A percentile compares a stretch with the other conserved stretches of the same genome.
Evolutionary conservation across 2,888 invertebrate genomes (phyloP).

Genomic region (Empis livida): DNA sequence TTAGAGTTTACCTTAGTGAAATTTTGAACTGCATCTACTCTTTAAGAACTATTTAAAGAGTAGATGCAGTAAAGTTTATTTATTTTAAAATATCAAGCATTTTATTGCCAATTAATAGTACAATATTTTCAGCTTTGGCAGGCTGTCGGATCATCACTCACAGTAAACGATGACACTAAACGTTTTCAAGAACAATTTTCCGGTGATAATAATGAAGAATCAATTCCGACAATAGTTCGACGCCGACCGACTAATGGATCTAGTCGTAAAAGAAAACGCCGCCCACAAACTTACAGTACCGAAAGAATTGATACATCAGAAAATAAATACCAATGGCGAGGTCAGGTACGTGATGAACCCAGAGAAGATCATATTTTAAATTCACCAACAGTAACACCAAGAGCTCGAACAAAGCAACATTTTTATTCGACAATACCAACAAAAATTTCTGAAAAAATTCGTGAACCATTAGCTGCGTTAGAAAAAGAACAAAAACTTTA

Average conservation of each 20-base stretch:
- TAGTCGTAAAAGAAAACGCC: slow-evolving; percentile 47
- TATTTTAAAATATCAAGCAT: too few species aligned
- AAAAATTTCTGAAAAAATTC: slow-evolving; percentile 10
- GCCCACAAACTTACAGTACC: slow-evolving; percentile 38
- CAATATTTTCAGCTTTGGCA: slow-evolving; percentile 41
- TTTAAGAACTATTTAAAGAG: too few species aligned
- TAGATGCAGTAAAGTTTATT: too few species aligned
- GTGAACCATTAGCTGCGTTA: slow-evolving; percentile 28
- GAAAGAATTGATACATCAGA: slow-evolving; percentile 24
- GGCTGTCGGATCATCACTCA: slow-evolving; percentile 33
- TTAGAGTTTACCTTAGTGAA: too few species aligned
- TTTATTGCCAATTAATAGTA: too few species aligned
- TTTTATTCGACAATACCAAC: slow-evolving; percentile 3
- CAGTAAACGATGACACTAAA: slow-evolving; percentile 15
- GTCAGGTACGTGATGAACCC: slow-evolving; percentile 32
- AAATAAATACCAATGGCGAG: slow-evolving; percentile 30
- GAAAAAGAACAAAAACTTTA: slow-evolving; percentile 26
- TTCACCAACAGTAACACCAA: neutral
- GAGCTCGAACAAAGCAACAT: slow-evolving; percentile 3
- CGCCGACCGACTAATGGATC: slow-evolving; percentile 32
- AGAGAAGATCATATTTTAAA: slow-evolving; percentile 17
- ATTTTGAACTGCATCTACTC: too few species aligned
- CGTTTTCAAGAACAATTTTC: slow-evolving; percentile 5
- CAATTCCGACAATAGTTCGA: slow-evolving; percentile 6
- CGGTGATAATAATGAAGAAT: neutral